phyloP scores from a whole-genome alignment of 92 coral and sea anemone species.

The Siderastrea siderea region DNA sequence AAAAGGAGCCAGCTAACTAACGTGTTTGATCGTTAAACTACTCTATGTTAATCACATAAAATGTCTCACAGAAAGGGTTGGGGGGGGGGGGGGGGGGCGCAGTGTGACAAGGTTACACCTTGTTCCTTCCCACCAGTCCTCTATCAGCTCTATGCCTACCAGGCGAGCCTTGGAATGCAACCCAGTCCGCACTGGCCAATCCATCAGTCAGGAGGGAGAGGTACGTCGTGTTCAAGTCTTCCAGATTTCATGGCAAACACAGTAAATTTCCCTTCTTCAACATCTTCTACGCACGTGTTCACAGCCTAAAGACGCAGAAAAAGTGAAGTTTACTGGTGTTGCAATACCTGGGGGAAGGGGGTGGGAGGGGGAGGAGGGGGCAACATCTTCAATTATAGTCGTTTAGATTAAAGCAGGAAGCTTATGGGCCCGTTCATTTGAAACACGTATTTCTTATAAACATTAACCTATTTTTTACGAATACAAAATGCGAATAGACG shows the following conservation, averaged over 20 bases:
- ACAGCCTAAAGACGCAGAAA: constrained; percentile 44
- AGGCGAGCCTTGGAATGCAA: constrained; percentile 82
- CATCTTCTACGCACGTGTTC: constrained; percentile 82
- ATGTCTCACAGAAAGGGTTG: constrained; percentile 37
- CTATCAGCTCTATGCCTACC: constrained; percentile 73
- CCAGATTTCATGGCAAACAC: constrained; percentile 83
- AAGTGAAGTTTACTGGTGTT: neutral
- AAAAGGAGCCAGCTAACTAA: too few species aligned
- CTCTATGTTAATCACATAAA: neutral
- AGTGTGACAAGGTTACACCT: constrained; percentile 68
- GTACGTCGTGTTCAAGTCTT: constrained; percentile 72
- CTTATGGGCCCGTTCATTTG: too few species aligned
- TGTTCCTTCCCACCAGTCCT: constrained; percentile 92
- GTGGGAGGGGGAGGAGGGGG: too few species aligned
- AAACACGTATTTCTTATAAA: too few species aligned
- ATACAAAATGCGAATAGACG: too few species aligned
- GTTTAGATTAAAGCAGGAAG: too few species aligned
- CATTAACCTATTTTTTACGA: too few species aligned
- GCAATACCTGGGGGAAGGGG: too few species aligned
- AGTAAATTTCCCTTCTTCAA: constrained; percentile 69
- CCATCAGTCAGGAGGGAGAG: constrained; percentile 71
- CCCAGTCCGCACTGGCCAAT: constrained; percentile 74
- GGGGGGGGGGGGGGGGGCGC: constrained; percentile 31
- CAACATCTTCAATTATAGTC: too few species aligned
- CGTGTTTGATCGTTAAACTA: too few species aligned